phyloP scores from a whole-genome alignment of 1,140 invertebrate species.

The Subanguina moxae region DNA sequence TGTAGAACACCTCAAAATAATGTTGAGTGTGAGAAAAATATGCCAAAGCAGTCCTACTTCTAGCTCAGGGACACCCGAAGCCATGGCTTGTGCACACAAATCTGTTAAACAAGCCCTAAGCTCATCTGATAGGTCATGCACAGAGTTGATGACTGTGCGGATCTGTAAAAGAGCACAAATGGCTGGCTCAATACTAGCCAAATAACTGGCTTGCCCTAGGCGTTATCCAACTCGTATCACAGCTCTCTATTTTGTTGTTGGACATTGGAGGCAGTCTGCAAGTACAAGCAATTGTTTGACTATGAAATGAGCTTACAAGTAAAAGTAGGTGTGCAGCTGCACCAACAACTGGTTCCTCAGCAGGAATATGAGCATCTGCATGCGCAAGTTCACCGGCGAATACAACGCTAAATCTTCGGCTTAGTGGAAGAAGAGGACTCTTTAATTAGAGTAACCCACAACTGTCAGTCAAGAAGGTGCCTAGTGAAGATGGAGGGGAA shows the following conservation, averaged over 20 bases:
- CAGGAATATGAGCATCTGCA: slow-evolving; percentile 37
- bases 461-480: slow-evolving; percentile 28
- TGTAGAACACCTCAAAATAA: slow-evolving; percentile 25
- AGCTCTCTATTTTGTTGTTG: slow-evolving; percentile 7
- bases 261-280: slow-evolving; percentile 24
- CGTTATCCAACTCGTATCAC: not conserved
- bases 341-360: slow-evolving; percentile 40
- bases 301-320: slow-evolving; percentile 1
- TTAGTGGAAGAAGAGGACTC: not conserved
- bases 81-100: slow-evolving; percentile 29
- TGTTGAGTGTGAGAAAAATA: slow-evolving; percentile 26
- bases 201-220: not conserved
- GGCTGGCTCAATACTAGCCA: slow-evolving; percentile 6
- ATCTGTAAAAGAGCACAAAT: slow-evolving; percentile 26
- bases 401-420: slow-evolving; percentile 4
- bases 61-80: slow-evolving; percentile 25
- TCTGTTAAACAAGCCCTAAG: slow-evolving; percentile 16
- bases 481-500: slow-evolving; percentile 29
- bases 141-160: slow-evolving; percentile 9
- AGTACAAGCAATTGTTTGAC: no score
- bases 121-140: slow-evolving; percentile 7
- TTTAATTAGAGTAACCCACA: no score
- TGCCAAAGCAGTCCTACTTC: not conserved
- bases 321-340: slow-evolving; percentile 40
- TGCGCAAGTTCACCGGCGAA: slow-evolving; percentile 21